A percentile compares a stretch with the other conserved stretches of the same genome.
phyloP scores from a whole-genome alignment of 2,797 vertebrate species.

The Bradypodion ventrale region DNA sequence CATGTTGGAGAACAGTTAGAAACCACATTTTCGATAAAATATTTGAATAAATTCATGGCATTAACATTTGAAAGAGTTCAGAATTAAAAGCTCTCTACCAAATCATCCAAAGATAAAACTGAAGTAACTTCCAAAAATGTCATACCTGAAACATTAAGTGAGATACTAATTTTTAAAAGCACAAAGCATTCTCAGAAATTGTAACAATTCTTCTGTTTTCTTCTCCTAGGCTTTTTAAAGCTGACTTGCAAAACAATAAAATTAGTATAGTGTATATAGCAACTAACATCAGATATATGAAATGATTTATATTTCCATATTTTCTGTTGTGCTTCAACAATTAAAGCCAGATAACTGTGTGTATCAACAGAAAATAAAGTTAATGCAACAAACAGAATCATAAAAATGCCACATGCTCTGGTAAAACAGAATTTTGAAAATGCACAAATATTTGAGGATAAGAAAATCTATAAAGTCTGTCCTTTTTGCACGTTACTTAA shows the following conservation, averaged over 20 bases:
- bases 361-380: neutral
- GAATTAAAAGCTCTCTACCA: neutral
- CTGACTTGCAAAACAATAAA: too few relatives aligned
- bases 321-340: neutral
- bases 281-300: too few relatives aligned
- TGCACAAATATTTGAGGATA: neutral
- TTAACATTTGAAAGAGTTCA: neutral
- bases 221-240: too few relatives aligned
- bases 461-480: neutral
- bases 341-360: neutral
- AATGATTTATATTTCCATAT: too few relatives aligned
- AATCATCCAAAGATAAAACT: neutral
- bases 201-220: too few relatives aligned
- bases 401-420: neutral
- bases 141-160: neutral
- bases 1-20: neutral
- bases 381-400: neutral
- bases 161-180: too few relatives aligned
- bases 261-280: too few relatives aligned
- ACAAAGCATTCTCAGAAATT: too few relatives aligned
- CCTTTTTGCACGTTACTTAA: neutral
- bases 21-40: neutral
- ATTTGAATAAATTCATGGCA: neutral
- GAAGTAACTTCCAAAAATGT: neutral
- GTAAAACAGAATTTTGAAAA: neutral